Evolutionary conservation across 2,888 invertebrate species (phyloP).

Genomic region (Polydrusus tereticollis): DNA sequence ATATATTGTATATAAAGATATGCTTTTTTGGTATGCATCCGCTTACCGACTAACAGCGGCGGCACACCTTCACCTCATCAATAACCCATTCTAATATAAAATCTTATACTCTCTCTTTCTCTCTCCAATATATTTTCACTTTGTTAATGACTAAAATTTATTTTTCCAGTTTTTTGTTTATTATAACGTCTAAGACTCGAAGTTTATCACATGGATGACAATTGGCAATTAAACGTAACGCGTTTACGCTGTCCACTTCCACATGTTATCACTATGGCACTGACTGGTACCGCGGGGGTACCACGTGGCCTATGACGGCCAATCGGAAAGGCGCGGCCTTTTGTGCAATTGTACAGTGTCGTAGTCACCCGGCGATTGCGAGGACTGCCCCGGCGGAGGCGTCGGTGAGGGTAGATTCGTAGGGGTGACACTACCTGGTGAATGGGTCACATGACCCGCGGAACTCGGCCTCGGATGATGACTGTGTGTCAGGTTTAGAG

Average conservation of each 20-base stretch:
- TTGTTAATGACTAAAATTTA: constrained; percentile 61
- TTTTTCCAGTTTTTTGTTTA: constrained; percentile 59
- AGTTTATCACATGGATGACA: constrained; percentile 68
- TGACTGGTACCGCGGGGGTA: constrained; percentile 60
- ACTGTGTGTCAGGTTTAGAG: constrained; percentile 68
- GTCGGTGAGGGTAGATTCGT: constrained; percentile 85
- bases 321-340: constrained; percentile 89
- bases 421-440: constrained; percentile 83
- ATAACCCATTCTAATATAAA: constrained; percentile 61
- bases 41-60: constrained; percentile 53
- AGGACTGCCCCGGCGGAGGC: constrained; percentile 44
- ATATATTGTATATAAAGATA: constrained; percentile 46
- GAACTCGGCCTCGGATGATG: constrained; percentile 72
- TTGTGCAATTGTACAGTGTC: constrained; percentile 80
- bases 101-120: constrained; percentile 55
- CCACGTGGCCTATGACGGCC: constrained; percentile 83
- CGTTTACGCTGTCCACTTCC: constrained; percentile 60
- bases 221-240: constrained; percentile 61
- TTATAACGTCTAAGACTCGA: constrained; percentile 59
- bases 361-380: constrained; percentile 67
- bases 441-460: constrained; percentile 72
- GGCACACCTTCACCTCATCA: constrained; percentile 23
- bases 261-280: constrained; percentile 67
- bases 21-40: constrained; percentile 45
- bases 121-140: constrained; percentile 51